Percentiles rank a stretch among this genome's conserved stretches.
Conservation (phyloP, 1,140 invertebrate genomes). For the Sesamia nonagrioides region DNA sequence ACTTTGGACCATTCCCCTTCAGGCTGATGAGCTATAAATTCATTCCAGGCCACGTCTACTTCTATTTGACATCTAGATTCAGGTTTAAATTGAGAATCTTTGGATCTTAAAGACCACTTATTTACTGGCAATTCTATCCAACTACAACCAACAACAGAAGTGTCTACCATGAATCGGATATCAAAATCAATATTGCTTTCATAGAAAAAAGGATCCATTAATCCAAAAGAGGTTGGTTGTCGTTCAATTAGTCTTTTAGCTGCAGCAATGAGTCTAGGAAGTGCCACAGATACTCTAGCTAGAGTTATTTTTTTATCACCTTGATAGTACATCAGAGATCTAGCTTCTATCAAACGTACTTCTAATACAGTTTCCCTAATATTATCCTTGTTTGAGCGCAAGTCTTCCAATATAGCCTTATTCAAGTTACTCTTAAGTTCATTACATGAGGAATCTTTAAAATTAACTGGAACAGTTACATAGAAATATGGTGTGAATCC, state of each 20-base stretch:
- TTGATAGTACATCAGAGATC: conserved; percentile 96
- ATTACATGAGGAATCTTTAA: conserved; percentile 91
- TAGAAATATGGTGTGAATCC: conserved; percentile 99
- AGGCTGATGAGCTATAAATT: conserved; percentile 96
- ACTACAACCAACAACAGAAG: conserved; percentile 97
- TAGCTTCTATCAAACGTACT: conserved; percentile 94
- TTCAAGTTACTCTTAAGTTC: conserved; percentile 93
- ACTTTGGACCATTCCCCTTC: conserved; percentile 99
- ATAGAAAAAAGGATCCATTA: conserved; percentile 87
- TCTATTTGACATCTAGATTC: conserved; percentile 97
- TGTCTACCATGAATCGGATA: conserved; percentile 99
- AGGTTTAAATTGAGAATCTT: conserved; percentile 78
- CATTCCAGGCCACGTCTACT: conserved; percentile 96
- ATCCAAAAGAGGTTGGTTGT: conserved; percentile 87
- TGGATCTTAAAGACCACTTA: conserved; percentile 91
- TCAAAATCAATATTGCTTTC: conserved; percentile 99
- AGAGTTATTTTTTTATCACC: conserved; percentile 93
- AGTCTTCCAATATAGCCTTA: conserved; percentile 93
- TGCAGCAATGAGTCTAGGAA: conserved; percentile 95
- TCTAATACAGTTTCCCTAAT: conserved; percentile 94
- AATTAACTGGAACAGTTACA: conserved; percentile 93
- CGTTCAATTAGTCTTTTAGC: conserved; percentile 95
- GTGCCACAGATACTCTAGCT: conserved; percentile 95
- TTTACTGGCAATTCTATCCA: conserved; percentile 97
- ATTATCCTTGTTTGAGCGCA: conserved; percentile 93